Conservation (phyloP, 2,888 invertebrate genomes). For the Orchesella flavescens region DNA sequence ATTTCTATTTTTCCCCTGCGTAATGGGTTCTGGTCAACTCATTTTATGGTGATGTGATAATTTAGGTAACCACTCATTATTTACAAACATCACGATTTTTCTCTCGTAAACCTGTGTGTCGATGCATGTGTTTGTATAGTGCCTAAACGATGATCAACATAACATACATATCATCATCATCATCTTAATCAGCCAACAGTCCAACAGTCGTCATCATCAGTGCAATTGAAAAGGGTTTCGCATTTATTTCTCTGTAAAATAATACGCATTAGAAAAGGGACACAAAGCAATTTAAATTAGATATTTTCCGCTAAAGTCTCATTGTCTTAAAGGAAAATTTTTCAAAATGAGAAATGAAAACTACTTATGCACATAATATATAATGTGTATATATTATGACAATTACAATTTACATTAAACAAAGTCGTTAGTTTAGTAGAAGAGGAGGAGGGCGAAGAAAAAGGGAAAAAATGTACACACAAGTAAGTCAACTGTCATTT, state of each 20-base stretch:
- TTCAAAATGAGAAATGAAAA: constrained; percentile 19
- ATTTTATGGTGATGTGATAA: background rate
- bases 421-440: constrained; percentile 1
- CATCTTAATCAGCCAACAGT: too few species aligned
- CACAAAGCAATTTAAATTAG: constrained; percentile 39
- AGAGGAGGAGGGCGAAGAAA: constrained; percentile 3
- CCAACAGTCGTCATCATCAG: too few species aligned
- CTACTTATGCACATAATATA: background rate
- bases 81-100: constrained; percentile 15
- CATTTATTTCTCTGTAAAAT: constrained; percentile 23
- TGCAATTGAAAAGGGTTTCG: constrained; percentile 5
- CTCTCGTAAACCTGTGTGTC: constrained; percentile 31
- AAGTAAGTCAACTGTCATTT: constrained; percentile 49
- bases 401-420: background rate
- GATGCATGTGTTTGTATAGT: background rate
- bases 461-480: background rate
- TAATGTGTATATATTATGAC: background rate
- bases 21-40: background rate
- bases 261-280: constrained; percentile 25
- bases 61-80: constrained; percentile 17
- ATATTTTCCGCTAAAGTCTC: constrained; percentile 29
- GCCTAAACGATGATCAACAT: too few species aligned
- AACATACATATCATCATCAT: too few species aligned
- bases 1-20: background rate
- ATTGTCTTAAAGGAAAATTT: constrained; percentile 35